Evolutionary conservation across 2,797 vertebrate genomes (phyloP).

Genomic region (Linurgus olivaceus): DNA sequence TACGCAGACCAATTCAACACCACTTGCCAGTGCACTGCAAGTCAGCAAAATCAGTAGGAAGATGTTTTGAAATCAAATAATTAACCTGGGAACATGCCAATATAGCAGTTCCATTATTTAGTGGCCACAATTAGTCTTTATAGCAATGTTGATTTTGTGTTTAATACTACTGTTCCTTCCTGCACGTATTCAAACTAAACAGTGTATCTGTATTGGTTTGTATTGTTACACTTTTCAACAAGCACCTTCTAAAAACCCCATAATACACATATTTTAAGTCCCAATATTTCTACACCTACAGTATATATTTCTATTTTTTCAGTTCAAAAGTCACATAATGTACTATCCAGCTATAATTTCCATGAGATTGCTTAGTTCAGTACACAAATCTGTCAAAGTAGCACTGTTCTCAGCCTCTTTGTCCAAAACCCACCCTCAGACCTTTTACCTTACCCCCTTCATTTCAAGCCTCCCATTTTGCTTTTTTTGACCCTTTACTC

Average conservation of each 20-base stretch:
- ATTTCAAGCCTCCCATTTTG: background rate
- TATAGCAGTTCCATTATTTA: background rate
- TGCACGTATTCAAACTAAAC: background rate
- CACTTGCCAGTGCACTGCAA: background rate
- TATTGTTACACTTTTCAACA: background rate
- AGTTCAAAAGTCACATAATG: background rate
- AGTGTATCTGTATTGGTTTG: background rate
- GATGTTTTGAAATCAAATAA: background rate
- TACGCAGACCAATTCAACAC: background rate
- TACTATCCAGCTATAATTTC: slow-evolving; percentile 15
- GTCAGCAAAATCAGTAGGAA: background rate
- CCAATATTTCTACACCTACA: background rate
- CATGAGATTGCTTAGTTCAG: background rate
- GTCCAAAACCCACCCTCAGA: background rate
- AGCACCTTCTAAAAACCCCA: background rate
- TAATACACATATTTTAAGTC: background rate
- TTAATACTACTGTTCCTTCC: background rate
- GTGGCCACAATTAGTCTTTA: background rate
- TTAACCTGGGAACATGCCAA: background rate
- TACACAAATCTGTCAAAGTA: background rate
- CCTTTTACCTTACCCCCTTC: background rate
- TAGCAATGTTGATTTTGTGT: background rate
- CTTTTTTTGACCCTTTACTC: background rate
- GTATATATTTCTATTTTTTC: background rate
- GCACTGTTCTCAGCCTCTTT: background rate